Conservation (phyloP, 2,113 vertebrate species). For the Alectura lathami region DNA sequence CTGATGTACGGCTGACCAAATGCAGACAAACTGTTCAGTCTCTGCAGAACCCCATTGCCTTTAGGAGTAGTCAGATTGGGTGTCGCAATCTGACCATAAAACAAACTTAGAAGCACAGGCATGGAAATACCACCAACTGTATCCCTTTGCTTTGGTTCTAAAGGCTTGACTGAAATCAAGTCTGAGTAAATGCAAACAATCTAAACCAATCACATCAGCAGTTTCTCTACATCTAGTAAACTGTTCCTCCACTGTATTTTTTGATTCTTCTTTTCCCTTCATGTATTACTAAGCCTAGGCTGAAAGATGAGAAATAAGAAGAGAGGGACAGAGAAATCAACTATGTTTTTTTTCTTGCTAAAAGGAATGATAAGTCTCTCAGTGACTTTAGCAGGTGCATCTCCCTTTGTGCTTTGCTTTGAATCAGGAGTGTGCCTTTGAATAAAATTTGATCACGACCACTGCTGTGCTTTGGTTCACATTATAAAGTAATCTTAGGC, state of each 20-base stretch:
- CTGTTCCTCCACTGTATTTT: background rate
- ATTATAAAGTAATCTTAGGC: background rate
- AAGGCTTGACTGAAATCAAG: background rate
- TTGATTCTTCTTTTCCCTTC: background rate
- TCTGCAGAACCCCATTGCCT: background rate
- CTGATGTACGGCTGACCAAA: background rate
- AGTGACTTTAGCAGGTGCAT: background rate
- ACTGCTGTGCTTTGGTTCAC: background rate
- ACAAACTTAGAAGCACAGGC: background rate
- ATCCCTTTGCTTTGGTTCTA: background rate
- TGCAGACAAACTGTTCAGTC: background rate
- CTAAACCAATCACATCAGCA: background rate
- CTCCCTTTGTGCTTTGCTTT: background rate
- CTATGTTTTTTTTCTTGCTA: background rate
- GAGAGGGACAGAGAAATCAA: background rate
- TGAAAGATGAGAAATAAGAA: background rate
- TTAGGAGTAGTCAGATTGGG: background rate
- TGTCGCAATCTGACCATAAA: background rate
- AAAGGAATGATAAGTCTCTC: background rate
- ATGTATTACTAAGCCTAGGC: background rate
- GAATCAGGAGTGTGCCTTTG: background rate
- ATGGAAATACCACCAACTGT: background rate
- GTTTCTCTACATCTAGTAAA: background rate
- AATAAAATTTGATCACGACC: background rate
- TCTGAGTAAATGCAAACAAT: background rate